A percentile compares a stretch with the other conserved stretches of the same genome.
Conservation (phyloP, 2,888 invertebrate species). For the Crocallis elinguaria region DNA sequence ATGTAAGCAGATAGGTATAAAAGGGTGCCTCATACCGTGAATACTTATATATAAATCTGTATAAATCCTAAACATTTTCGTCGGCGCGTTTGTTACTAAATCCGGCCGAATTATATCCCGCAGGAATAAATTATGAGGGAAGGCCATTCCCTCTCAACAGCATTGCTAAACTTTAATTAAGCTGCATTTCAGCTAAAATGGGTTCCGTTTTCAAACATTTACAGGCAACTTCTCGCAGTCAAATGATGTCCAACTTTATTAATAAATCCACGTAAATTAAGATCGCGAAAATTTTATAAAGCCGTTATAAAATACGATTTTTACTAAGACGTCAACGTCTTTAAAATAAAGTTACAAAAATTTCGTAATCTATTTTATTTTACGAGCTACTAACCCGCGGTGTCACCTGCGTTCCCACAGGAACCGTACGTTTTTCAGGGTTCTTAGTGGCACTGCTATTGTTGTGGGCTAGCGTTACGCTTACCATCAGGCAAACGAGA, state of each 20-base stretch:
- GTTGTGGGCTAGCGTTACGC: too few species aligned
- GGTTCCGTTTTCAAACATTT: slow-evolving; percentile 73
- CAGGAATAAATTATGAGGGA: slow-evolving; percentile 78
- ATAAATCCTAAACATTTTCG: slow-evolving; percentile 64
- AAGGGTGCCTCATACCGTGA: slow-evolving; percentile 7
- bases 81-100: slow-evolving; percentile 69
- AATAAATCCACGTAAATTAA: slow-evolving; percentile 44
- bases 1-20: slow-evolving; percentile 9
- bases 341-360: too few species aligned
- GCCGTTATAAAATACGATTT: too few species aligned
- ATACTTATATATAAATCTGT: slow-evolving; percentile 45
- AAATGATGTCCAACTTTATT: slow-evolving; percentile 53
- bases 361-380: too few species aligned
- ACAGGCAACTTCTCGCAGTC: slow-evolving; percentile 55
- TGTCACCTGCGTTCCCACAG: too few species aligned
- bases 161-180: slow-evolving; percentile 77
- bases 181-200: slow-evolving; percentile 75
- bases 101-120: slow-evolving; percentile 73
- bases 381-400: too few species aligned
- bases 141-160: slow-evolving; percentile 70
- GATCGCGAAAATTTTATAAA: slow-evolving; percentile 37
- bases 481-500: too few species aligned
- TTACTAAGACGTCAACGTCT: too few species aligned
- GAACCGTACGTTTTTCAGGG: too few species aligned
- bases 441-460: too few species aligned